A percentile compares a stretch with the other conserved stretches of the same genome.
Evolutionary conservation across 2,113 vertebrate species (phyloP).

Genomic region (Lontra canadensis): DNA sequence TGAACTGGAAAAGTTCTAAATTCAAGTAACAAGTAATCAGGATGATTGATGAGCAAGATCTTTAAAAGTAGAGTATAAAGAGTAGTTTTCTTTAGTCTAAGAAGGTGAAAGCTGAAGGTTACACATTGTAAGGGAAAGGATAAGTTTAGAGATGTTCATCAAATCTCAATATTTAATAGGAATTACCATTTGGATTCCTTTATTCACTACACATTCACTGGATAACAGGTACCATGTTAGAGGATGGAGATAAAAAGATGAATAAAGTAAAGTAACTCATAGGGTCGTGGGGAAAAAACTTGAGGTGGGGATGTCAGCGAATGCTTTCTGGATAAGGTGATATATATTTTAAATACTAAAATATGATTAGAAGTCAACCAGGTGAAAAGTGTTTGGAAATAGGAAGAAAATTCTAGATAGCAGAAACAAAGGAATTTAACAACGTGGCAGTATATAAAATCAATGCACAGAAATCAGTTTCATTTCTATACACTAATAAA

Average conservation of each 20-base stretch:
- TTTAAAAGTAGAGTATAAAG: neutral
- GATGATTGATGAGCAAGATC: neutral
- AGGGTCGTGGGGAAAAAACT: neutral
- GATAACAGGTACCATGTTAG: neutral
- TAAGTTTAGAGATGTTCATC: neutral
- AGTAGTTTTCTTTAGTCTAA: neutral
- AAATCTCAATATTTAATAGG: neutral
- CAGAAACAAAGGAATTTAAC: neutral
- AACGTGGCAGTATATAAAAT: neutral
- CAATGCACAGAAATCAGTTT: neutral
- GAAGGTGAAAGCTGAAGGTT: neutral
- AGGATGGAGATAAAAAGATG: neutral
- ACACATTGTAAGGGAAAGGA: neutral
- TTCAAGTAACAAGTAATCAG: neutral
- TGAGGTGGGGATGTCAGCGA: neutral
- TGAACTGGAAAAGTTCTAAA: constrained; percentile 17
- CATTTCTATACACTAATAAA: neutral
- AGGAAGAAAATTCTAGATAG: neutral
- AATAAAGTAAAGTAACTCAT: neutral
- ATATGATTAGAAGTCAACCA: neutral
- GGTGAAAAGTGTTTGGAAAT: neutral
- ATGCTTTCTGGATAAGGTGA: neutral
- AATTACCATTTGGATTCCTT: neutral
- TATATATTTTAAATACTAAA: neutral
- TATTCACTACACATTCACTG: neutral